These are phyloP conservation scores for Elymnias hypermnestra DNA, from an alignment of 1,140 invertebrate species.

Conservation along the genomic window DNA sequence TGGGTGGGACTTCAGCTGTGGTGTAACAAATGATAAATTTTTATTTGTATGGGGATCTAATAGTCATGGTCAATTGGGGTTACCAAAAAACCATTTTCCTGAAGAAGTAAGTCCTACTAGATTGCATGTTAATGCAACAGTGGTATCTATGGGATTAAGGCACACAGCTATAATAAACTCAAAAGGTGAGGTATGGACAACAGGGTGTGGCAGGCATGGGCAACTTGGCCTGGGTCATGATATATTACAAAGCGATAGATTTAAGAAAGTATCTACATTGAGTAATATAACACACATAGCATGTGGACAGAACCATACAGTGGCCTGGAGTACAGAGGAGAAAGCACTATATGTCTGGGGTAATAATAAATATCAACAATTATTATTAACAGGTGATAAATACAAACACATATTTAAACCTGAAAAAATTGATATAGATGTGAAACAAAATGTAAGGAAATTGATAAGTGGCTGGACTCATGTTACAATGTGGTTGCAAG, in stretches of 20 bases:
- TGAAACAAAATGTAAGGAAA: slow-evolving; percentile 67
- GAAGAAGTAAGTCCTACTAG: slow-evolving; percentile 57
- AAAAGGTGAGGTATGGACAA: slow-evolving; percentile 77
- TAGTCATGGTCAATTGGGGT: slow-evolving; percentile 83
- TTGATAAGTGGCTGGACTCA: slow-evolving; percentile 86
- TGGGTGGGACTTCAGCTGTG: slow-evolving; percentile 85
- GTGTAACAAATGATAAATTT: slow-evolving; percentile 79
- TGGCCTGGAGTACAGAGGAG: slow-evolving; percentile 77
- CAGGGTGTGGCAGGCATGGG: slow-evolving; percentile 80
- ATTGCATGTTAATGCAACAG: slow-evolving; percentile 59
- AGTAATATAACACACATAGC: slow-evolving; percentile 76
- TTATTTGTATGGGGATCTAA: slow-evolving; percentile 88
- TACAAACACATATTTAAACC: slow-evolving; percentile 58
- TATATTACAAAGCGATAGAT: slow-evolving; percentile 66
- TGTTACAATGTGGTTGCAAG: slow-evolving; percentile 77
- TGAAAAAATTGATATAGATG: slow-evolving; percentile 75
- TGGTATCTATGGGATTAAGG: slow-evolving; percentile 78
- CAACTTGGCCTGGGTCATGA: slow-evolving; percentile 79
- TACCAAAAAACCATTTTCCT: slow-evolving; percentile 69
- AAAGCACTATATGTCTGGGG: slow-evolving; percentile 81
- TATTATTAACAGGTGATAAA: slow-evolving; percentile 73
- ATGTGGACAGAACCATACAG: slow-evolving; percentile 85
- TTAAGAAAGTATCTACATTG: slow-evolving; percentile 77
- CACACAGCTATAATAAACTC: slow-evolving; percentile 82
- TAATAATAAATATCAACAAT: slow-evolving; percentile 85